Conservation (phyloP, 2,888 invertebrate genomes). For the Pseudococcus jackbeardsleyi region DNA sequence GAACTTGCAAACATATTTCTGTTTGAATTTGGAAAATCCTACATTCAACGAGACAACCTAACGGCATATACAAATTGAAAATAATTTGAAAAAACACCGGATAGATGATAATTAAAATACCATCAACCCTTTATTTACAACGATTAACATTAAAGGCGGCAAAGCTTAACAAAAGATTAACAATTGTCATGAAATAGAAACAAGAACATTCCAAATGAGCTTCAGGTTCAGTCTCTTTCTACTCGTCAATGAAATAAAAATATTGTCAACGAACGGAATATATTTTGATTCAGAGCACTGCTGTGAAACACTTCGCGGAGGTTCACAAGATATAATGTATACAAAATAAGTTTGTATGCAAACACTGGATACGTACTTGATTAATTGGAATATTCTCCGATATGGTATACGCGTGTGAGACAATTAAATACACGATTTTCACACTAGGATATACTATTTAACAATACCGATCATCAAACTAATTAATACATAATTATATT, state of each 20-base stretch:
- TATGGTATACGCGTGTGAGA: neutral
- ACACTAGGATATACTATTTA: neutral
- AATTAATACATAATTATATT: slow-evolving; percentile 58
- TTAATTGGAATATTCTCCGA: neutral
- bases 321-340: neutral
- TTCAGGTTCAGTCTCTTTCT: neutral
- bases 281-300: neutral
- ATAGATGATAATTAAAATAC: neutral
- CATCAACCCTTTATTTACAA: slow-evolving; percentile 25
- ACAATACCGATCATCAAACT: neutral
- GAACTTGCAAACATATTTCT: neutral
- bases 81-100: neutral
- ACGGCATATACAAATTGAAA: neutral
- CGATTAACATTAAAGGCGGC: slow-evolving; percentile 57
- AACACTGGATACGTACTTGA: slow-evolving; percentile 38
- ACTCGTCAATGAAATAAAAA: neutral
- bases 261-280: neutral
- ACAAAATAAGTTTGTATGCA: slow-evolving; percentile 50
- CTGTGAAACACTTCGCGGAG: neutral
- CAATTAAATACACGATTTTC: neutral
- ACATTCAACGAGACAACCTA: neutral
- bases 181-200: neutral
- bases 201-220: neutral
- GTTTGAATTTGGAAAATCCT: neutral
- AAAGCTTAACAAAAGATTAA: slow-evolving; percentile 40